phyloP scores from a whole-genome alignment of 1,140 invertebrate species.

The Mizuhopecten yessoensis region DNA sequence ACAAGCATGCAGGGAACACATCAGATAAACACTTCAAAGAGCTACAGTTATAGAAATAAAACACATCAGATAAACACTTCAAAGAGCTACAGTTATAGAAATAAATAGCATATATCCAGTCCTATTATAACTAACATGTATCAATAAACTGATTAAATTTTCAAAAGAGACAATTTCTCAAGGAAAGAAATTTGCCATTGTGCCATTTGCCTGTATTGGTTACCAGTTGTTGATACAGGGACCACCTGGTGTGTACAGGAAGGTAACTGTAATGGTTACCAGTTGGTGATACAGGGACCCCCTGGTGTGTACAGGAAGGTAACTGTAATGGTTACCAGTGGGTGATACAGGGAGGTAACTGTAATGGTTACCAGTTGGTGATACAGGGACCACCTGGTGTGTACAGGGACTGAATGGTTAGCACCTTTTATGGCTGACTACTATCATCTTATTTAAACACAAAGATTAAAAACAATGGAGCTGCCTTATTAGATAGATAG shows the following conservation, averaged over 20 bases:
- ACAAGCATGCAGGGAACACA: conserved; percentile 14
- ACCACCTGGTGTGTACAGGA: background rate
- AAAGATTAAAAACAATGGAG: background rate
- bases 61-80: conserved; percentile 19
- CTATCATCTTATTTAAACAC: background rate
- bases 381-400: too few species aligned
- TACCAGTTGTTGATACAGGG: too few species aligned
- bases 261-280: background rate
- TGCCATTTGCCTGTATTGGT: background rate
- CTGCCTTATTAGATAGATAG: background rate
- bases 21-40: conserved; percentile 18
- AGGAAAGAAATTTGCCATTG: background rate
- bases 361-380: background rate
- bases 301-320: background rate
- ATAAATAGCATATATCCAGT: background rate
- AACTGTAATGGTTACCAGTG: background rate
- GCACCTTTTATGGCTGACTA: conserved; percentile 15
- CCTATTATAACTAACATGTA: background rate
- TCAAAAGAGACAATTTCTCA: background rate
- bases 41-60: too few species aligned
- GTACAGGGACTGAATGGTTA: background rate
- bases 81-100: conserved; percentile 10
- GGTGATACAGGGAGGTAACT: background rate
- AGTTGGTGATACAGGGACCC: too few species aligned
- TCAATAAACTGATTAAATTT: background rate